Base-by-base conservation (phyloP, 2,113 vertebrate species). In the Calonectris borealis region DNA sequence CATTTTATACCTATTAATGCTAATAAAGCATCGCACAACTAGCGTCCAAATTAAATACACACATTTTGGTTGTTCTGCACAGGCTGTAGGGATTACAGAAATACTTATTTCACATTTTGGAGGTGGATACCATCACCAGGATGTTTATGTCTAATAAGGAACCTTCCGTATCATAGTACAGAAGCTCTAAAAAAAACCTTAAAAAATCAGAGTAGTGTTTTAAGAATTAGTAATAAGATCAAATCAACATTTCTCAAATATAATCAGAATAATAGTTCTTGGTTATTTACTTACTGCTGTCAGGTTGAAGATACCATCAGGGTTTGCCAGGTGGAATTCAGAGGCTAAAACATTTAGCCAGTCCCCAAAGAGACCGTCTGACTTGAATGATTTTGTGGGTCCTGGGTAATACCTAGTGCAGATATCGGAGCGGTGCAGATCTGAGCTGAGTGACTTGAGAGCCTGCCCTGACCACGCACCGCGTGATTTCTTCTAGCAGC, bases 121-220 rank as follows among this genome's bases (percentile, higher is more conserved):
- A 64, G 55, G 27, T 51, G 7, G 54, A 31, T 75, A 19, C 32
- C 32, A 13, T 44, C 61, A 64, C 11, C 55, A 31, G 36, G 25
- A 40, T 1, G 0, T 36, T 49, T 73, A 31, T 0, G 0, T 49
- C 49, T 64, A 18, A 9, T 26, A 42, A 36, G 10, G 49, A 60
- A 42, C 46, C 25, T 54, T n/a, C 46, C n/a, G 4, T 42, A 34
- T 48, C 2, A 0, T 48, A 25, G 31, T 48, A 22, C 21, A 32
- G 40, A 73, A 66, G 32, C 22, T 57, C 57, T 57, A 64, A 55
- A 77, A 57, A 57, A 29, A 21, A 15, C 40, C 40, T 40, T 1
- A 0, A 21, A 64, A 55, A 32, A 36, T 31, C 16, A 27, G 22
- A 72, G 18, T 20, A 49, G 13, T 54, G 46, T 73, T 83, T 42